Evolutionary conservation across 2,888 invertebrate species (phyloP).

Genomic region (Yponomeuta malinellus): DNA sequence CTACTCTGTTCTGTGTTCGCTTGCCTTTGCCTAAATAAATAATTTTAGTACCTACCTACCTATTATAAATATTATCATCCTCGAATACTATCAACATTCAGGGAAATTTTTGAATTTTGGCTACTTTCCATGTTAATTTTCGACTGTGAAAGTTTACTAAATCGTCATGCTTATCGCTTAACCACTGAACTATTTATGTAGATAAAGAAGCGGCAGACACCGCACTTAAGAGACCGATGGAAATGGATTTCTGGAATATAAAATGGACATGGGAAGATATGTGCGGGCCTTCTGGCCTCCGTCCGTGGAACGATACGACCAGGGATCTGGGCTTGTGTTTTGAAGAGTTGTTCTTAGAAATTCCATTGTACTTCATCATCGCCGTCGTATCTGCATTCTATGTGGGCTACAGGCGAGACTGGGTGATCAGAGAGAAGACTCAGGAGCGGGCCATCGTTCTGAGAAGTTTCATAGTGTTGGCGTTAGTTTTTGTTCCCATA

Average conservation of each 20-base stretch:
- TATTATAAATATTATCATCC: too few relatives aligned
- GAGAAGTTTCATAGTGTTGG: slow-evolving; percentile 78
- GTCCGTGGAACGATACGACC: slow-evolving; percentile 80
- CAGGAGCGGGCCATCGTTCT: slow-evolving; percentile 79
- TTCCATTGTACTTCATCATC: slow-evolving; percentile 83
- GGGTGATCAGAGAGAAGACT: slow-evolving; percentile 77
- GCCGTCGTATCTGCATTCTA: slow-evolving; percentile 88
- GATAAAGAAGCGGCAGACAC: neutral
- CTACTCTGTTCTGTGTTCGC: too few relatives aligned
- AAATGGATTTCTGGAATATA: slow-evolving; percentile 28
- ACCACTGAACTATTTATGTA: too few relatives aligned
- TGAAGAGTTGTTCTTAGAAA: slow-evolving; percentile 86
- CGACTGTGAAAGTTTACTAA: too few relatives aligned
- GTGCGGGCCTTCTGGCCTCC: slow-evolving; percentile 83
- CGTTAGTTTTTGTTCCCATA: slow-evolving; percentile 81
- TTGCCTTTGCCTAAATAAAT: too few relatives aligned
- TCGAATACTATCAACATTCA: too few relatives aligned
- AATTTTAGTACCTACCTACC: too few relatives aligned
- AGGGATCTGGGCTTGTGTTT: slow-evolving; percentile 91
- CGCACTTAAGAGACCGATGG: neutral
- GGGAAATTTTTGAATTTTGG: too few relatives aligned
- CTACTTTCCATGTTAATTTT: too few relatives aligned
- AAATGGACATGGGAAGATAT: slow-evolving; percentile 85
- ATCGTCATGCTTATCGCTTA: neutral
- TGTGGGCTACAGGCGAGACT: slow-evolving; percentile 80